Conservation (phyloP, 2,113 vertebrate genomes). For the Notiomystis cincta region DNA sequence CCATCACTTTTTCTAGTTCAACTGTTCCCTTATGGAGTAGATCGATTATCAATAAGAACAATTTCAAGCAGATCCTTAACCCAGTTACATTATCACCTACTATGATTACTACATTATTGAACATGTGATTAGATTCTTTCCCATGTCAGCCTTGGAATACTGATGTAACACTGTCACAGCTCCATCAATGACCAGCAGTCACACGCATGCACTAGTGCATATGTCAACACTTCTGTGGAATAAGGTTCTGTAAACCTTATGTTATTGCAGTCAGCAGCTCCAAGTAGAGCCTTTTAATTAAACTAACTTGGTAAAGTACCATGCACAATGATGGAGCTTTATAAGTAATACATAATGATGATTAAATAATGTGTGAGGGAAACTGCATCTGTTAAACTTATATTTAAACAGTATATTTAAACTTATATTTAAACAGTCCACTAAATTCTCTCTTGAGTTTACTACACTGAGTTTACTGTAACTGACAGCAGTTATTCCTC, state of each 20-base stretch:
- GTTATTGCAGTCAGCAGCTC: not conserved
- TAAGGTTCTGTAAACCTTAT: not conserved
- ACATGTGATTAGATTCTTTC: not conserved
- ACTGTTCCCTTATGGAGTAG: not conserved
- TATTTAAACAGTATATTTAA: not conserved
- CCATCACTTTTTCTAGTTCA: not conserved
- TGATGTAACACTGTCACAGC: not conserved
- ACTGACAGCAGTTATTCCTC: not conserved
- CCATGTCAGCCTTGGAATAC: not conserved
- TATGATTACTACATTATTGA: not conserved
- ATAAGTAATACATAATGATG: not conserved
- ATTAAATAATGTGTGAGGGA: not conserved
- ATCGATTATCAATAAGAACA: not conserved
- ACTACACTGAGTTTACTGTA: not conserved
- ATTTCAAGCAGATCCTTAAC: not conserved
- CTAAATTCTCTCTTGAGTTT: not conserved
- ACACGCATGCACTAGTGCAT: not conserved
- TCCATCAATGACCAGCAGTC: not conserved
- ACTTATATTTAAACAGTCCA: not conserved
- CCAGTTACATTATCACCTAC: not conserved
- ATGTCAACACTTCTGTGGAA: not conserved
- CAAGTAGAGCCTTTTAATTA: not conserved
- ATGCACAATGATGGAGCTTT: not conserved
- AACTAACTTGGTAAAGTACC: not conserved
- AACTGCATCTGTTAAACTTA: not conserved